Evolutionary conservation across 1,140 invertebrate genomes (phyloP).

Genomic region (Colletes latitarsis): DNA sequence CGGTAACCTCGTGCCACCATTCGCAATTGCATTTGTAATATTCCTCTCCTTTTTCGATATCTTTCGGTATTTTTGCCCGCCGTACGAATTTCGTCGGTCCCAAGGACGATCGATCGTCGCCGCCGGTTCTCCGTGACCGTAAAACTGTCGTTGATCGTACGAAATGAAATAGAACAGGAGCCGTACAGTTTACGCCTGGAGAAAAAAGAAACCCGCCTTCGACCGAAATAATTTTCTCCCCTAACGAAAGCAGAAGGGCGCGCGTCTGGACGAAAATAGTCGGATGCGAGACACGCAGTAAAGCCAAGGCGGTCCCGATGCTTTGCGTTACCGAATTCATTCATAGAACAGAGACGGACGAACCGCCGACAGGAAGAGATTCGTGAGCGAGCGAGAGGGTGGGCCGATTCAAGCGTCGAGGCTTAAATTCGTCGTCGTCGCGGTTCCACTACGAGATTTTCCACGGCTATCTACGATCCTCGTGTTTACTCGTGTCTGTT

Average conservation of each 20-base stretch:
- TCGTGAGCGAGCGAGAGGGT: not conserved
- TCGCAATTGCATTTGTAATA: not conserved
- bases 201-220: constrained; percentile 30
- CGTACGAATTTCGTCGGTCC: no score
- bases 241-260: constrained; percentile 58
- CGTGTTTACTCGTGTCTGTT: not conserved
- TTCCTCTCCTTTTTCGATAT: not conserved
- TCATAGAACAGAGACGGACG: constrained; percentile 48
- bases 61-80: no score
- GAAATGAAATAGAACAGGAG: constrained; percentile 7
- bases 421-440: constrained; percentile 23
- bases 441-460: not conserved
- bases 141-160: constrained; percentile 19
- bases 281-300: constrained; percentile 33
- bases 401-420: constrained; percentile 34
- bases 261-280: constrained; percentile 64
- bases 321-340: constrained; percentile 55
- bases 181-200: not conserved
- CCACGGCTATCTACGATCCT: not conserved
- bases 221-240: constrained; percentile 69
- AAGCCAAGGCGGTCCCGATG: constrained; percentile 9
- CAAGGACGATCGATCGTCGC: not conserved
- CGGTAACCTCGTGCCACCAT: not conserved
- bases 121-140: not conserved
- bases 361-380: constrained; percentile 39